phyloP scores from a whole-genome alignment of 53 echinoderm and acorn worm genomes.

The Holothuria leucospilota region DNA sequence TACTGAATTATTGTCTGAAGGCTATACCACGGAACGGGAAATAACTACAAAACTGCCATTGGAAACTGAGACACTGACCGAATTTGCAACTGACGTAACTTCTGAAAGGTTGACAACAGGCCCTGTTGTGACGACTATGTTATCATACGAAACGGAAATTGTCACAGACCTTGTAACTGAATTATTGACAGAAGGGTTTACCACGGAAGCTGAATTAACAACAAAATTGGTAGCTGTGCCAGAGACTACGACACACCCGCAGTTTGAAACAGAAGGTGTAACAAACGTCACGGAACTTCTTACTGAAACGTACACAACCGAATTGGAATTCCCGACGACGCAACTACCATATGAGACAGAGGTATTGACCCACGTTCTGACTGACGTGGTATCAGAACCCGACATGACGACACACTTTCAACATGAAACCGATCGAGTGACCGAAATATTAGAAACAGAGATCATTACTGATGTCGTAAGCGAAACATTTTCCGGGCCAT shows the following conservation, averaged over 20 bases:
- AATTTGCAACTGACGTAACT: not conserved
- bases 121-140: not conserved
- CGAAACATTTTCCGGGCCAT: no score
- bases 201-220: no score
- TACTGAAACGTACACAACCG: not conserved
- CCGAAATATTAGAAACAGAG: no score
- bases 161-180: not conserved
- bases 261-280: not conserved
- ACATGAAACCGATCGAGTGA: no score
- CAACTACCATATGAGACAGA: constrained; percentile 4
- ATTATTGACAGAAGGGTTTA: no score
- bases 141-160: not conserved
- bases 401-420: not conserved
- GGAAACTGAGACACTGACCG: not conserved
- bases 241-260: not conserved
- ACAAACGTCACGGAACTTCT: not conserved
- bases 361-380: not conserved
- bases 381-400: not conserved
- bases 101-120: not conserved
- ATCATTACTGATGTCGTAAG: not conserved
- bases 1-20: not conserved
- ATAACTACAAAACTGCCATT: not conserved
- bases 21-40: not conserved
- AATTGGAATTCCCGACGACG: not conserved
- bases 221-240: no score